Base-by-base conservation (phyloP, 2,797 vertebrate species). In the Hemibagrus guttatus region DNA sequence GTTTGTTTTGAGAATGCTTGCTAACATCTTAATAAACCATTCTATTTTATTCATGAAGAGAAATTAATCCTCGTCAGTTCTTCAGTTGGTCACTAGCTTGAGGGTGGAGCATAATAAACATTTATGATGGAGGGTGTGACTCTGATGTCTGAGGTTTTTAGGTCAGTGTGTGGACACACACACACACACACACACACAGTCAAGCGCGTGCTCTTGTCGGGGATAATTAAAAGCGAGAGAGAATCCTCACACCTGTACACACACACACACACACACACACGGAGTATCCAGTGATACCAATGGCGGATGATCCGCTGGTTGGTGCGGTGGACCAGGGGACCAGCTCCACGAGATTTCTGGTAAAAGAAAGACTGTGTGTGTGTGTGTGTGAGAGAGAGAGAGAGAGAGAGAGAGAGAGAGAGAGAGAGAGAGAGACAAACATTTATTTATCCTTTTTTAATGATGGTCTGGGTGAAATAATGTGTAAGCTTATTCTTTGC, bases 241-340 rank as follows among this genome's bases (percentile, higher is more conserved):
- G 17, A 6, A 14, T 26, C 12, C 17, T 61, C 28, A 17, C 63
- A 39, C 52, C 9, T 35, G 6, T 6, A 28, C 72, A 11, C 52
- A 21, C 52, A 76, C n/a, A 56, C 72, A 75, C 74, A 71, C 63
- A 83, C 28, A 69, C 49, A 54, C 56, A 83, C 46, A 83, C 63
- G 68, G 4, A 12, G 26, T 52, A 64, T 28, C 16, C 17, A 9
- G 64, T 83, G 78, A 80, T 14, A 83, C 4, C 35, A 61, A n/a
- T 61, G 42, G 69, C 56, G 28, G 21, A 82, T 8, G 96, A 96
- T 19, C 95, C 96, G 0, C 93, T 98, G 89, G 97, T 98, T 31
- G 97, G 96, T 68, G 96, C 97, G 0, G 95, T 98, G 83, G 97
- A 98, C 83, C 97, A 98, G 93, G 97, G 97, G 84, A 98, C 97